These are phyloP conservation scores for Leptopilina syphax DNA, from an alignment of 2,888 invertebrate species.

Conservation along the genomic window DNA sequence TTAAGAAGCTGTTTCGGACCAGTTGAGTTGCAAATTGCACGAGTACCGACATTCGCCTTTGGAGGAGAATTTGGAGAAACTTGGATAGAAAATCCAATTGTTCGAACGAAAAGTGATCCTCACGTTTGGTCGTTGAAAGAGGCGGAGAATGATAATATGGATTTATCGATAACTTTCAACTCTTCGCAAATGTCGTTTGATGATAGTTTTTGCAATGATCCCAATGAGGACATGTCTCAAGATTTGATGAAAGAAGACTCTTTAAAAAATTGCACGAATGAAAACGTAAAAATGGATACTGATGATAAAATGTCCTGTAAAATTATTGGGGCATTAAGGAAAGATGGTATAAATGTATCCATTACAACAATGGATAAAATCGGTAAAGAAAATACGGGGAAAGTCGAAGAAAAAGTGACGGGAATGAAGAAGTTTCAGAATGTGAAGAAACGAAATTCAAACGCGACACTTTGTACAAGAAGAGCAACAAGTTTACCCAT, in stretches of 20 bases:
- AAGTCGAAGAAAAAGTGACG: constrained; percentile 63
- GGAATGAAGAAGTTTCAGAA: constrained; percentile 78
- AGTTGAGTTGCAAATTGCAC: constrained; percentile 70
- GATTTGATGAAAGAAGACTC: not conserved
- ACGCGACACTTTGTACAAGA: constrained; percentile 55
- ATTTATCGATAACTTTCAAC: not conserved
- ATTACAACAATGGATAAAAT: constrained; percentile 44
- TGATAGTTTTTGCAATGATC: not conserved
- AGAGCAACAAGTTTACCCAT: constrained; percentile 67
- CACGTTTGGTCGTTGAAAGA: constrained; percentile 62
- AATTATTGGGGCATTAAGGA: constrained; percentile 62
- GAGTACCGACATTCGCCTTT: constrained; percentile 66
- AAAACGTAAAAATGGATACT: constrained; percentile 1
- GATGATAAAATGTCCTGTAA: constrained; percentile 52
- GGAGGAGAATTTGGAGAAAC: constrained; percentile 66
- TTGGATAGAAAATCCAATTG: constrained; percentile 63
- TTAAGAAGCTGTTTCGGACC: constrained; percentile 65
- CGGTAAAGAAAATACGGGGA: constrained; percentile 41
- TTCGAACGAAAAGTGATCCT: constrained; percentile 63
- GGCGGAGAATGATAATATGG: not conserved
- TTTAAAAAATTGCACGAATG: not conserved
- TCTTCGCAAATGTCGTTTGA: not conserved
- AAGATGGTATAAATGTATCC: constrained; percentile 65
- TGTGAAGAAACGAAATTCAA: constrained; percentile 65
- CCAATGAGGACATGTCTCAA: not conserved